Conservation (phyloP, 2,113 vertebrate genomes). For the Haplochromis burtoni region DNA sequence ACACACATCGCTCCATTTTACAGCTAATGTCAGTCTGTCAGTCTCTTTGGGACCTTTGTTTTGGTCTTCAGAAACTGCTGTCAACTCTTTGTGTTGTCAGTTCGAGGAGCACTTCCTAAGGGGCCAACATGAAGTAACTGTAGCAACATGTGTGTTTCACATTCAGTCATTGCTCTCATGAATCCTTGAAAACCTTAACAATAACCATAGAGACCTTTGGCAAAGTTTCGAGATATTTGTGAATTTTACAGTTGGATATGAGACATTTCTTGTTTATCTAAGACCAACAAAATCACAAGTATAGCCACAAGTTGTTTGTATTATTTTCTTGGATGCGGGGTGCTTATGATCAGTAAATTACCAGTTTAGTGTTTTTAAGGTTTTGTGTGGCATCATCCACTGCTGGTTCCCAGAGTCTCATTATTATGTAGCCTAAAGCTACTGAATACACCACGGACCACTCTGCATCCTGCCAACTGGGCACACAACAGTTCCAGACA, state of each 20-base stretch:
- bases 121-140: background rate
- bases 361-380: background rate
- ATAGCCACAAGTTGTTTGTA: background rate
- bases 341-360: background rate
- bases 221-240: background rate
- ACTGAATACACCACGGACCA: slow-evolving; percentile 18
- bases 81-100: background rate
- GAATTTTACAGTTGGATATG: background rate
- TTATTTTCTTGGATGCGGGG: background rate
- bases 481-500: slow-evolving; percentile 35
- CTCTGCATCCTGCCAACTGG: slow-evolving; percentile 41
- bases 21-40: background rate
- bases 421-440: slow-evolving; percentile 58
- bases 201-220: background rate
- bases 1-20: background rate
- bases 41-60: background rate
- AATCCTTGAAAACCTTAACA: background rate
- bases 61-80: background rate
- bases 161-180: background rate
- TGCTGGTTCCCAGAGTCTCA: slow-evolving; percentile 40
- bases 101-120: background rate
- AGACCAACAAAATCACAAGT: background rate
- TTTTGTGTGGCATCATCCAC: slow-evolving; percentile 10
- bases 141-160: background rate
- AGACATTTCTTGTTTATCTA: background rate